A percentile compares a stretch with the other conserved stretches of the same genome.
phyloP scores from a whole-genome alignment of 2,797 vertebrate genomes.

The Sandelia bainsii region DNA sequence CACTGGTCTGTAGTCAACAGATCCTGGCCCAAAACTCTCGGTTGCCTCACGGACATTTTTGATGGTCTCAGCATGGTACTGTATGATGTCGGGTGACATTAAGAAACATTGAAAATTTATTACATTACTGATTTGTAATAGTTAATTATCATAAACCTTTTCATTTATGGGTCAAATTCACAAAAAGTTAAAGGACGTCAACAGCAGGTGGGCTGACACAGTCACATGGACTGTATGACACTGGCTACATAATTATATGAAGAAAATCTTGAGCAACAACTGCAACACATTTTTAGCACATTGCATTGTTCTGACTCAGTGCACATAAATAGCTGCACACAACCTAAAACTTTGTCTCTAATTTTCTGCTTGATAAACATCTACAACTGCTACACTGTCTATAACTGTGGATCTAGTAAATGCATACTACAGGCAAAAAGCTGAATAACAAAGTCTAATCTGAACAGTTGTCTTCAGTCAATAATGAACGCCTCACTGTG shows the following conservation, averaged over 20 bases:
- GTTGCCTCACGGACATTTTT: slow-evolving; percentile 94
- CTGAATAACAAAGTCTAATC: slow-evolving; percentile 5
- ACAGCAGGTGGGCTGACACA: slow-evolving; percentile 37
- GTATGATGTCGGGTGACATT: neutral
- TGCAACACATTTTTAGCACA: slow-evolving; percentile 55
- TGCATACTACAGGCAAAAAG: neutral
- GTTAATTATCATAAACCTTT: neutral
- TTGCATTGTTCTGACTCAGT: slow-evolving; percentile 40
- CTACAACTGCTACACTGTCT: neutral
- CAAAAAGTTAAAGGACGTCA: slow-evolving; percentile 1
- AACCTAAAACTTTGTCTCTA: neutral
- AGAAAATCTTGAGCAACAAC: slow-evolving; percentile 33
- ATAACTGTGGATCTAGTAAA: slow-evolving; percentile 1
- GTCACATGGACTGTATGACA: slow-evolving; percentile 2
- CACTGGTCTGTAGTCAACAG: slow-evolving; percentile 92
- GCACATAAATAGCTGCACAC: slow-evolving; percentile 44
- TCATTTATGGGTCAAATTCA: neutral
- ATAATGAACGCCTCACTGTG: slow-evolving; percentile 15
- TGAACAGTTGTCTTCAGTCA: slow-evolving; percentile 13
- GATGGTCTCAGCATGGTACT: slow-evolving; percentile 98
- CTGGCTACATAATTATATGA: slow-evolving; percentile 29
- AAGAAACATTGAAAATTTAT: neutral
- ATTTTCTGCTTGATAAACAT: neutral
- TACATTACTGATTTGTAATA: neutral
- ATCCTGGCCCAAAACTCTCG: slow-evolving; percentile 93